Evolutionary conservation across 2,113 vertebrate genomes (phyloP), one percentile per base, ranked within the genome.

Genomic region (Toxostoma redivivum): DNA sequence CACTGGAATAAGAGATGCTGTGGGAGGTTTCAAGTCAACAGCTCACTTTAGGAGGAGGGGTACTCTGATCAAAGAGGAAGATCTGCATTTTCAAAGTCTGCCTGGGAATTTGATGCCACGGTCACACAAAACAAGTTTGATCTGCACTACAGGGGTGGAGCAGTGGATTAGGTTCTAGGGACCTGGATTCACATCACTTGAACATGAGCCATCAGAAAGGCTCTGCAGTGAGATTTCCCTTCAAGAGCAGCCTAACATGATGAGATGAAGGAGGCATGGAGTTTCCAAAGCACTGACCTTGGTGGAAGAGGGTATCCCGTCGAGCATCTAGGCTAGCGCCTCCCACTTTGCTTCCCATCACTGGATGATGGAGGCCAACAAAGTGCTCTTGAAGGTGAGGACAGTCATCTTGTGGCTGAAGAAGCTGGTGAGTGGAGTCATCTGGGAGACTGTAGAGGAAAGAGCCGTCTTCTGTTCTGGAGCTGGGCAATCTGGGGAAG

Each of bases 361-460:
- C 91, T 31, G 97, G 73, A 67, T 95, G 98, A 73, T 89, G 72
- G 4, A 79, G 62, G 51, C 95, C 71, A 70, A 97, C 31, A 20
- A 95, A 97, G 65, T 97, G 98, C 71, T 98, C 96, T 84, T 95
- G 96, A 42, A 98, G 97, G 13, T 87, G 96, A 89, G 70, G 80
- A 92, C 94, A 90, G 40, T 97, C 97, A 33, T 92, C 96, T 60
- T 88, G 96, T 40, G 96, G 88, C 72, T 97, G 92, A 33, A 98
- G 97, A 81, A 98, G 98, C 92, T 98, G 98, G 56, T 97, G 96
- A 28, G 97, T 96, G 62, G 98, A 98, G 91, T 98, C 98, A 70
- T 98, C 98, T 0, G 98, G 96, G 78, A 98, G 94, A 58, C 97
- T 98, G 92, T 98, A 98, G 30, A 97, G 93, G 94, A 98, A 98